Evolutionary conservation across 2,888 invertebrate species (phyloP).

Genomic region (Phalera bucephala): DNA sequence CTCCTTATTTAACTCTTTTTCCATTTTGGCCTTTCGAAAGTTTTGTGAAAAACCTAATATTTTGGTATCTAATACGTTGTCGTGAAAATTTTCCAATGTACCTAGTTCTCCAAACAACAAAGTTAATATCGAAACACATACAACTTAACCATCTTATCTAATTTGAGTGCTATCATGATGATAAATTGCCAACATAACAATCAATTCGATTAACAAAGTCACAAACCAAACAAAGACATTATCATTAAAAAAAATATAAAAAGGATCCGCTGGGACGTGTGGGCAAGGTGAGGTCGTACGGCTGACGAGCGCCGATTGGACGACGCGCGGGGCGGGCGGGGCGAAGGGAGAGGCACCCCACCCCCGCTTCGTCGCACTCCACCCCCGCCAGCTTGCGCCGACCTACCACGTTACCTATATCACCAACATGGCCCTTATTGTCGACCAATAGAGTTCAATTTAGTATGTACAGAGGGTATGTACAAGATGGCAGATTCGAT

Average conservation of each 20-base stretch:
- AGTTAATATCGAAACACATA: too few relatives aligned
- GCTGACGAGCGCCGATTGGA: constrained; percentile 65
- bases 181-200: constrained; percentile 23
- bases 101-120: too few relatives aligned
- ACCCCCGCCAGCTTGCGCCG: constrained; percentile 58
- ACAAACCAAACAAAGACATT: constrained; percentile 46
- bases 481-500: constrained; percentile 55
- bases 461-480: constrained; percentile 36
- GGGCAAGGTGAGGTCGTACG: constrained; percentile 75
- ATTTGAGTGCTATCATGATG: constrained; percentile 15
- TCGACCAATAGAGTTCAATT: constrained; percentile 40
- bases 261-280: constrained; percentile 71
- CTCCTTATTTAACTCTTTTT: too few relatives aligned
- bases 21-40: too few relatives aligned
- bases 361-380: constrained; percentile 65
- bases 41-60: too few relatives aligned
- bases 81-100: too few relatives aligned
- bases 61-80: too few relatives aligned
- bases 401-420: constrained; percentile 61
- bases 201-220: constrained; percentile 30
- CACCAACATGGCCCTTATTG: constrained; percentile 47
- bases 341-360: constrained; percentile 62
- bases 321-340: constrained; percentile 67
- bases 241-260: constrained; percentile 50
- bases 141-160: too few relatives aligned